phyloP scores from a whole-genome alignment of 2,888 invertebrate genomes.

The Mythimna impura region DNA sequence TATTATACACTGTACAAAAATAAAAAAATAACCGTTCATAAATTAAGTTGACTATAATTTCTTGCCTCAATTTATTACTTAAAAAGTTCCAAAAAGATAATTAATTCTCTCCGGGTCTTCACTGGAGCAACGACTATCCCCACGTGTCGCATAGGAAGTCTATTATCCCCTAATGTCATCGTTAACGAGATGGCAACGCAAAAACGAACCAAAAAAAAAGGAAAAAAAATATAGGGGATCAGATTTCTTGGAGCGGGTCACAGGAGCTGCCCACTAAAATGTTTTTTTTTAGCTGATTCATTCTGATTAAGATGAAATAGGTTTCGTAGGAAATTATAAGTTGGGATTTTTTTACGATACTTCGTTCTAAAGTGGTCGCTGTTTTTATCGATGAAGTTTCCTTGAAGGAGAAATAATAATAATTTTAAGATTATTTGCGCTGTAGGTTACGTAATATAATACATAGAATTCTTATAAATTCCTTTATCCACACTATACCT shows the following conservation, averaged over 20 bases:
- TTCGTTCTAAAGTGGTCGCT: background rate
- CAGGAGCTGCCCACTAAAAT: slow-evolving; percentile 45
- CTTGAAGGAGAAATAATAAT: background rate
- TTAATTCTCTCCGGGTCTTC: slow-evolving; percentile 54
- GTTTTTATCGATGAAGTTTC: slow-evolving; percentile 1
- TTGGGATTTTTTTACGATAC: background rate
- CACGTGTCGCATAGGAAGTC: slow-evolving; percentile 71
- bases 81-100: slow-evolving; percentile 43
- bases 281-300: slow-evolving; percentile 49
- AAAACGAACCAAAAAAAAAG: slow-evolving; percentile 66
- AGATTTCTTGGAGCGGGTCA: slow-evolving; percentile 50
- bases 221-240: slow-evolving; percentile 45
- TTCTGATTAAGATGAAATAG: slow-evolving; percentile 27
- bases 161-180: slow-evolving; percentile 71
- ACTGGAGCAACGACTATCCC: slow-evolving; percentile 42
- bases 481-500: background rate
- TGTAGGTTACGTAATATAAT: background rate
- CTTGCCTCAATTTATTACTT: slow-evolving; percentile 17
- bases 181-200: slow-evolving; percentile 67
- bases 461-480: background rate
- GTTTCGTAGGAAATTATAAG: slow-evolving; percentile 16
- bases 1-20: background rate
- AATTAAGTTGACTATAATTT: slow-evolving; percentile 1
- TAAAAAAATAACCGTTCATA: background rate
- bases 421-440: background rate